phyloP scores from a whole-genome alignment of 2,797 vertebrate genomes.

The Zalophus californianus region DNA sequence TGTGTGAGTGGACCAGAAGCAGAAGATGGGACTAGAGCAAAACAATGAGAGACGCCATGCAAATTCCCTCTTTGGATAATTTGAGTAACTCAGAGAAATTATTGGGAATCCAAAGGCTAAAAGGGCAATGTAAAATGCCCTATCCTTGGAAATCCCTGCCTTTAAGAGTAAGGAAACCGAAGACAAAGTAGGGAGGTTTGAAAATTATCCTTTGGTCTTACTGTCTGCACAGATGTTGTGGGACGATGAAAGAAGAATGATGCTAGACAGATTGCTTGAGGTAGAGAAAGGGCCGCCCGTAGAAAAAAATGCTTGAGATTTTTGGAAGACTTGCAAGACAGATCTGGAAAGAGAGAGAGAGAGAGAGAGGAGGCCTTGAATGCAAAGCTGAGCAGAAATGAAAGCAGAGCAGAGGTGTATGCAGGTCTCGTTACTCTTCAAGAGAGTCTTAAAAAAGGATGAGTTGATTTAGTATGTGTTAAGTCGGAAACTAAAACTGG shows the following conservation, averaged over 20 bases:
- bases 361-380: not conserved
- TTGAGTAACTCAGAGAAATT: not conserved
- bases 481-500: not conserved
- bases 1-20: not conserved
- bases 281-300: not conserved
- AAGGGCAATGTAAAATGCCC: not conserved
- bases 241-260: not conserved
- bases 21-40: not conserved
- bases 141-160: not conserved
- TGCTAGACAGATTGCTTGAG: not conserved
- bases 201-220: slow-evolving; percentile 1
- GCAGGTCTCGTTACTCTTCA: not conserved
- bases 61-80: not conserved
- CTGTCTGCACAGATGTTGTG: not conserved
- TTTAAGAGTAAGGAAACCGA: not conserved
- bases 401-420: not conserved
- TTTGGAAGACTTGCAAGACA: not conserved
- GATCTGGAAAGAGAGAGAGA: not conserved
- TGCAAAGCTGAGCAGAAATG: not conserved
- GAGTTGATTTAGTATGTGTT: not conserved
- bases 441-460: not conserved
- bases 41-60: not conserved
- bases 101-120: not conserved
- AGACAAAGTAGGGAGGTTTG: not conserved
- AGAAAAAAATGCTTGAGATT: not conserved